A percentile compares a stretch with the other conserved stretches of the same genome.
Conservation (phyloP, 2,797 vertebrate species). For the Cryptoprocta ferox region DNA sequence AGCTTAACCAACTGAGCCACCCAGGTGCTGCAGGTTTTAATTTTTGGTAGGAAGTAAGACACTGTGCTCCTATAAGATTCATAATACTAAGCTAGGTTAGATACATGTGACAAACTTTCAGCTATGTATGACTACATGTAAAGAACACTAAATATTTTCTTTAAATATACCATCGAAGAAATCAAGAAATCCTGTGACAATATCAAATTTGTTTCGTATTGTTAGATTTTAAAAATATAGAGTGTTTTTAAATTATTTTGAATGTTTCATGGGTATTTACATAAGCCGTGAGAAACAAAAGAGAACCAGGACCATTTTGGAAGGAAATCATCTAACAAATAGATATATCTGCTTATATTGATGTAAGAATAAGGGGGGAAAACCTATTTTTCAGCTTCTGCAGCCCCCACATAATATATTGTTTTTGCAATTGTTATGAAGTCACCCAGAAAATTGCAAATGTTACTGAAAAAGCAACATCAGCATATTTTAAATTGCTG, state of each 20-base stretch:
- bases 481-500: conserved; percentile 62
- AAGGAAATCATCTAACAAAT: not conserved
- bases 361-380: not conserved
- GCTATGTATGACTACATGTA: fast-evolving
- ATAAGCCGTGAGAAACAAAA: not conserved
- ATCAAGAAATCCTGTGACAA: not conserved
- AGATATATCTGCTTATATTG: not conserved
- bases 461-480: conserved; percentile 26
- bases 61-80: not conserved
- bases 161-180: not conserved
- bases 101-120: not conserved
- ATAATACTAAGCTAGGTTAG: not conserved
- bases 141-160: not conserved
- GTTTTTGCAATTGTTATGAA: conserved; percentile 51
- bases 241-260: not conserved
- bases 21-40: not conserved
- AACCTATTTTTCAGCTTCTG: not conserved
- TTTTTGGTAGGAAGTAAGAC: not conserved
- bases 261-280: not conserved
- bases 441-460: conserved; percentile 68
- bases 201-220: not conserved
- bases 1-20: too few species aligned
- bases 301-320: not conserved
- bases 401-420: not conserved
- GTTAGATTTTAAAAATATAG: not conserved